Conservation (phyloP, 2,888 invertebrate species). For the Halocaridina rubra region DNA sequence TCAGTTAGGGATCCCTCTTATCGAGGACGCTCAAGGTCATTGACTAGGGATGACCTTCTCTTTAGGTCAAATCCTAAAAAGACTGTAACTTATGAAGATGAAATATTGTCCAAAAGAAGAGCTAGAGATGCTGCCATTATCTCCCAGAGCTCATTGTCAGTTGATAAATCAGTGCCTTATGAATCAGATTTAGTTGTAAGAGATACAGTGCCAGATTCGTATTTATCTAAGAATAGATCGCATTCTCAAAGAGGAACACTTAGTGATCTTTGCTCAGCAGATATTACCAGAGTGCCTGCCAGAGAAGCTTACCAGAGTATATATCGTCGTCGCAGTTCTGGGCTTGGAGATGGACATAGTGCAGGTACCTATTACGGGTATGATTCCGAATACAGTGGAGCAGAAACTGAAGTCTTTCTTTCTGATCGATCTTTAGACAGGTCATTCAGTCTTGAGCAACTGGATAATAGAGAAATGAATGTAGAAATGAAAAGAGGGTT, state of each 20-base stretch:
- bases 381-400: slow-evolving; percentile 63
- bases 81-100: slow-evolving; percentile 51
- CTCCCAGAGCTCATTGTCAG: slow-evolving; percentile 36
- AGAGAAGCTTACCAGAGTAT: slow-evolving; percentile 7
- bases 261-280: neutral
- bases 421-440: slow-evolving; percentile 59
- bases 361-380: slow-evolving; percentile 63
- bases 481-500: neutral
- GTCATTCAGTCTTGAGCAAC: slow-evolving; percentile 53
- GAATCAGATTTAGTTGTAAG: slow-evolving; percentile 47
- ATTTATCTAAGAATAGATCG: slow-evolving; percentile 30
- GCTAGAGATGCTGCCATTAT: neutral
- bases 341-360: slow-evolving; percentile 43
- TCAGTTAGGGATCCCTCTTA: neutral
- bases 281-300: neutral
- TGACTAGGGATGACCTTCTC: slow-evolving; percentile 35
- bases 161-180: slow-evolving; percentile 60
- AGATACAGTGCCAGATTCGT: slow-evolving; percentile 35
- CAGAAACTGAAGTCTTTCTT: slow-evolving; percentile 62
- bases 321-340: slow-evolving; percentile 31
- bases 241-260: neutral
- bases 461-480: slow-evolving; percentile 30
- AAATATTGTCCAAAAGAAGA: slow-evolving; percentile 27
- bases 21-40: slow-evolving; percentile 34
- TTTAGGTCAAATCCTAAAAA: slow-evolving; percentile 33